Base-by-base conservation (phyloP, 2,113 vertebrate species). In the Peucedramus taeniatus region DNA sequence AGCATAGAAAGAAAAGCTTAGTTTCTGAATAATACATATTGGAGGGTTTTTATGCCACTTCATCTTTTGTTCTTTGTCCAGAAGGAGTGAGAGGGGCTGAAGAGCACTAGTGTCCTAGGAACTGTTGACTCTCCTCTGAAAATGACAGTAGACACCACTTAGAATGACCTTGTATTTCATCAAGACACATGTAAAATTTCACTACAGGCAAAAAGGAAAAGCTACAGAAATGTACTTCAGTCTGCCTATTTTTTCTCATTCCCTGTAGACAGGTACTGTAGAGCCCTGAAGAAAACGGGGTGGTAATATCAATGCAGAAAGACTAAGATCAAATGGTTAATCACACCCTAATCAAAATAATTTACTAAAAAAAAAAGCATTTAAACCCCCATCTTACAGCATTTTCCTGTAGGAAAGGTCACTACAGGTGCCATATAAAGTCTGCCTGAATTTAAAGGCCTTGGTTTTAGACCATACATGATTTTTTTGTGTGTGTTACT, bases 231-330 rank as follows among this genome's bases (percentile, higher is more conserved):
- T 61, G 26, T 4, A 13, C 21, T 50, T 79, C 12, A 28, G 17
- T 50, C 16, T 87, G 10, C 28, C 20, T 83, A 1, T 66, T 85
- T 60, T 60, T 85, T 75, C 21, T 71, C 6, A 39, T 63, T 94
- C 8, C 2, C 6, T 63, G 4, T 11, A 45, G 39, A 40, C 4
- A n/a, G 10, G 3, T 26, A n/a, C 16, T 71, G 3, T 45, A 60
- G 7, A 63, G 1, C 11, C 13, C 31, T 27, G 31, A 21, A n/a
- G 60, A 69, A 69, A 54, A 33, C 0, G 0, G 7, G 3, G 1
- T 15, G 56, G 14, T 47, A 56, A 69, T 51, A 42, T 7, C 13
- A 44, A 3, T 28, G 7, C 30, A 47, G 61, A 75, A 44, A 4
- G 35, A 56, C 9, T 28, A 47, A 76, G 19, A 56, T 11, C 53